Evolutionary conservation across 2,888 invertebrate genomes (phyloP), one percentile per base, ranked within the genome.

Genomic region (Lepidocyrtinus sp.): DNA sequence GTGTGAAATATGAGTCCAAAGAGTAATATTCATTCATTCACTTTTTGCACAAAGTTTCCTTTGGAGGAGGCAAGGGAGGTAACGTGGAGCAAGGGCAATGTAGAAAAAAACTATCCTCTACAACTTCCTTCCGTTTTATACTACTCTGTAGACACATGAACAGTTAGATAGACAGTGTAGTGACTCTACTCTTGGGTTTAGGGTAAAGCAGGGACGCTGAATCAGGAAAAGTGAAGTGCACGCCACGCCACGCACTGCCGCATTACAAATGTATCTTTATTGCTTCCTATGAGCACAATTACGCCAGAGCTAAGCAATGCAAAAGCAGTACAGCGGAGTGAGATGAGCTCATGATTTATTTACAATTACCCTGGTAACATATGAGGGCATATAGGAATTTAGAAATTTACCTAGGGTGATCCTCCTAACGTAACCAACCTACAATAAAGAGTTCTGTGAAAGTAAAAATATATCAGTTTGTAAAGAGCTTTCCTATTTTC

Each of bases 1-100:
- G 46, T 70, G 64, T 77, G 70, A 77, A 77, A 77, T 77, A 77
- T 77, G 77, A 71, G 77, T 77, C 77, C 71, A 62, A 77, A 67
- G 77, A 77, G 77, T 77, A 71, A 77, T 77, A 77, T 71, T 62
- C 71, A 77, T 77, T 64, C 76, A 36, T 77, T 64, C 76, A 36
- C 12, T 36, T 36, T 12, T 36, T 5, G 36, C 5, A 36, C 5
- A 36, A 36, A 36, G 36, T 36, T 36, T 36, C 12, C 12, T 36
- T 36, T 71, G 27, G 62, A 17, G 22, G 61, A 63, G 69, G 25
- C 15, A 24, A 25, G 5, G 36, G 36, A 7, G 36, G 36, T 36
- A 36, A 12, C 36, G 36, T 63, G 24, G 25, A 50, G 55, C 27
- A 74, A 36, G 36, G 64, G 64, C 46, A 73, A 64, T 65, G 64